phyloP scores from a whole-genome alignment of 2,797 vertebrate species.

The Eulemur albifrons region DNA sequence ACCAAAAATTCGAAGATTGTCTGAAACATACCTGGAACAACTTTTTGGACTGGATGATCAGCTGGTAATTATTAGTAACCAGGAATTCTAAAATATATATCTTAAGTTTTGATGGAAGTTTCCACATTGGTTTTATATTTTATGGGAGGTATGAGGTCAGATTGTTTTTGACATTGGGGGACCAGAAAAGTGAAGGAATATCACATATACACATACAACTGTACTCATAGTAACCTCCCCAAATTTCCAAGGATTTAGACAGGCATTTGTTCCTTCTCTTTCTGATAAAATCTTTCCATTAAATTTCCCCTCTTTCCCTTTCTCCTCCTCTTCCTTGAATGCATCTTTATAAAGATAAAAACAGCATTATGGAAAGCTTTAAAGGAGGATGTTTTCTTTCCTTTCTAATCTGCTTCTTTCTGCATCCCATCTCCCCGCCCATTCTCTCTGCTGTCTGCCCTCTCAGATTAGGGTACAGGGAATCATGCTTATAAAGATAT shows the following conservation, averaged over 20 bases:
- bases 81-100: background rate
- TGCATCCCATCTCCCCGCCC: background rate
- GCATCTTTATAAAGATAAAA: background rate
- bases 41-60: constrained; percentile 82
- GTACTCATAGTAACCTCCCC: background rate
- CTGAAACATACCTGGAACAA: constrained; percentile 75
- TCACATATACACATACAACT: background rate
- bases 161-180: background rate
- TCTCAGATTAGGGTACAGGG: background rate
- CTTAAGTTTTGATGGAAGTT: background rate
- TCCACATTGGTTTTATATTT: constrained; percentile 28
- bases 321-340: background rate
- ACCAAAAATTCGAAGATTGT: constrained; percentile 74
- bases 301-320: background rate
- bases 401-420: background rate
- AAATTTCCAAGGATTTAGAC: background rate
- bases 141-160: background rate
- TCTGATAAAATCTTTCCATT: background rate
- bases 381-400: background rate
- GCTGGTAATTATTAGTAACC: constrained; percentile 81
- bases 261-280: background rate
- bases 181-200: background rate
- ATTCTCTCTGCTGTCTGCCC: background rate
- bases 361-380: background rate
- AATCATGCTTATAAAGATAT: background rate